These are phyloP conservation scores for Theocolax elegans DNA, from an alignment of 1,140 invertebrate genomes.

Conservation along the genomic window DNA sequence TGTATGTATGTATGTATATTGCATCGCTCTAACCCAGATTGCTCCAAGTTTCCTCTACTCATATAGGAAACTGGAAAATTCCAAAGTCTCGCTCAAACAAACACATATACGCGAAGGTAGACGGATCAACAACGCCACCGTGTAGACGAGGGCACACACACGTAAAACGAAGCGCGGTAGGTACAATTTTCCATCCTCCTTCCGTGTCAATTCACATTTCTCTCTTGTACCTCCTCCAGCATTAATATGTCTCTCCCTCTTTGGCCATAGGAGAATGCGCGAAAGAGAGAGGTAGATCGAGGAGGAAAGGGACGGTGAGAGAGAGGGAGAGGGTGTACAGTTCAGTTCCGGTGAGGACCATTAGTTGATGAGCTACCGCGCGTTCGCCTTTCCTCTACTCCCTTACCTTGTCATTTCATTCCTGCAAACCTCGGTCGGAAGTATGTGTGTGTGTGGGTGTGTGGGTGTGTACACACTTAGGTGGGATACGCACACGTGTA, in stretches of 20 bases:
- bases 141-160: background rate
- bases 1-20: no score
- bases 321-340: slow-evolving; percentile 45
- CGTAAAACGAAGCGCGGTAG: background rate
- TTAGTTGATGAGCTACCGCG: slow-evolving; percentile 67
- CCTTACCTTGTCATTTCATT: slow-evolving; percentile 45
- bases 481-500: no score
- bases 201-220: background rate
- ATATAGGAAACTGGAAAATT: background rate
- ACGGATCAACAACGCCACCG: no score
- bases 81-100: background rate
- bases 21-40: background rate
- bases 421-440: background rate
- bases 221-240: background rate
- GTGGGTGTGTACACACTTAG: background rate
- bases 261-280: background rate
- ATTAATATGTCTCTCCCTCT: slow-evolving; percentile 1
- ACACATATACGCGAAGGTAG: no score
- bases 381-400: slow-evolving; percentile 40
- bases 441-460: background rate
- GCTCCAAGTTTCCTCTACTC: slow-evolving; percentile 1
- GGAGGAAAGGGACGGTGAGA: background rate
- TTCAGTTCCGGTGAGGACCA: slow-evolving; percentile 66
- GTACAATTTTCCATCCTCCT: background rate
- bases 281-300: background rate